A percentile compares a stretch with the other conserved stretches of the same genome.
Evolutionary conservation across 2,797 vertebrate genomes (phyloP).

Genomic region (Danio aesculapii): DNA sequence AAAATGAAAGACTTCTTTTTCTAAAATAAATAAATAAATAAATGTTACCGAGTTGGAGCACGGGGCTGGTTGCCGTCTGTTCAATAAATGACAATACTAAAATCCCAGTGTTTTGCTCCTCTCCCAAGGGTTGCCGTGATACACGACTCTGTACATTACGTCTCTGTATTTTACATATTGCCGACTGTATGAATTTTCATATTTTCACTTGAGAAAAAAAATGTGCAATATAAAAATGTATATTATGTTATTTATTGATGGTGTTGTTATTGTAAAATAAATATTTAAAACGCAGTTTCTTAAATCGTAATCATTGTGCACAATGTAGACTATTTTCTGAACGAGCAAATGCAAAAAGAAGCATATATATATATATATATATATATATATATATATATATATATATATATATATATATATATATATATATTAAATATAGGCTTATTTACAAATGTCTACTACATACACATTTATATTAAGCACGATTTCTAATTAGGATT

Average conservation of each 20-base stretch:
- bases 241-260: constrained; percentile 99
- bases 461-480: neutral
- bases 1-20: constrained; percentile 44
- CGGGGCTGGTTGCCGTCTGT: constrained; percentile 87
- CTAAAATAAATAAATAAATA: neutral
- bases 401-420: too few relatives aligned
- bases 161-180: constrained; percentile 98
- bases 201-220: constrained; percentile 95
- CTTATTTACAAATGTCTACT: neutral
- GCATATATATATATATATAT: too few relatives aligned
- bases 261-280: constrained; percentile 99
- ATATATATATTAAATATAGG: too few relatives aligned
- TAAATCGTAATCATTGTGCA: constrained; percentile 37
- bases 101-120: constrained; percentile 86
- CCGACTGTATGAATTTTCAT: constrained; percentile 98
- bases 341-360: neutral
- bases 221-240: constrained; percentile 99
- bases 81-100: constrained; percentile 86
- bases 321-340: neutral
- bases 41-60: constrained; percentile 67
- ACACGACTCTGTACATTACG: constrained; percentile 91
- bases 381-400: too few relatives aligned
- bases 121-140: constrained; percentile 93
- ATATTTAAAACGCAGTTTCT: constrained; percentile 85
- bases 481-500: neutral